These are phyloP conservation scores for Paracentrotus lividus DNA, from an alignment of 53 echinoderm and acorn worm species.

Conservation along the genomic window DNA sequence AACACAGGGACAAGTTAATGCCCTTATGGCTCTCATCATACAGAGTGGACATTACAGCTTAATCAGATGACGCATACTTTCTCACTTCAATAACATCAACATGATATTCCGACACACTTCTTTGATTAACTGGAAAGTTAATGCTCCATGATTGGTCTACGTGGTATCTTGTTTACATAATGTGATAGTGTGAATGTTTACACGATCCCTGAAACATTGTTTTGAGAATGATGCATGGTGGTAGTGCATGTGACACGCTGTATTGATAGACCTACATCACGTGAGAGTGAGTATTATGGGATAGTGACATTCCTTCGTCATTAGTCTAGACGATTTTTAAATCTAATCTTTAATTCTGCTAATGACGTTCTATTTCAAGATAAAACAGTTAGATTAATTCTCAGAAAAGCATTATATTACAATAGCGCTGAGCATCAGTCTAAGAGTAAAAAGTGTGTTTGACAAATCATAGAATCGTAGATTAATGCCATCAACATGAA, in stretches of 20 bases:
- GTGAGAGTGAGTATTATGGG: background rate
- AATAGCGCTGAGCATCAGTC: too few relatives aligned
- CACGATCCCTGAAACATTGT: slow-evolving; percentile 35
- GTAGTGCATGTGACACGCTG: background rate
- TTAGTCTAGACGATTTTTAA: background rate
- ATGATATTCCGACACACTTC: background rate
- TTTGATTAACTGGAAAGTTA: slow-evolving; percentile 44
- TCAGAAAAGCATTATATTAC: too few relatives aligned
- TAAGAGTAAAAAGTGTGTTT: too few relatives aligned
- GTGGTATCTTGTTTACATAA: background rate
- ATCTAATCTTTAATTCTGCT: background rate
- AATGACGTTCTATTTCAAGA: too few relatives aligned
- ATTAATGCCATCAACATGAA: too few relatives aligned
- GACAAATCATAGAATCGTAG: too few relatives aligned
- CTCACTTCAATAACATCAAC: background rate
- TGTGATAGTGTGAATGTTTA: slow-evolving; percentile 17
- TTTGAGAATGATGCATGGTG: slow-evolving; percentile 30
- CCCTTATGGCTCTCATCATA: too few relatives aligned
- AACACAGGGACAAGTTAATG: too few relatives aligned
- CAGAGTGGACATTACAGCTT: background rate
- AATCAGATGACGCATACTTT: background rate
- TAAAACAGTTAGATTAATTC: too few relatives aligned
- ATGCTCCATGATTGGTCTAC: background rate
- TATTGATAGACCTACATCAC: background rate
- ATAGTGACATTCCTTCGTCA: slow-evolving; percentile 1